phyloP scores from a whole-genome alignment of 1,140 invertebrate genomes.

The Neodiprion pinetum region DNA sequence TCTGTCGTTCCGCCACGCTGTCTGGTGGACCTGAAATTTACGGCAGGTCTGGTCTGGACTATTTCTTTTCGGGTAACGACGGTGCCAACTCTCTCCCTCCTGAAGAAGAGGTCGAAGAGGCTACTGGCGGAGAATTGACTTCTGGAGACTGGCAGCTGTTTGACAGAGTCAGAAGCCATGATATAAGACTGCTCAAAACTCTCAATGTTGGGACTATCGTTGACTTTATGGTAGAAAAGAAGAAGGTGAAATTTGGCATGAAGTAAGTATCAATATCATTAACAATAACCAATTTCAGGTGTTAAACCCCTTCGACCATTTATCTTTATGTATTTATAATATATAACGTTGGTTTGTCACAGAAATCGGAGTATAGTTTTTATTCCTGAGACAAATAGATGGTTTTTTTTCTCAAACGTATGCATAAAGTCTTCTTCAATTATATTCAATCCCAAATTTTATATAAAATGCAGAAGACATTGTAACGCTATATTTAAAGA shows the following conservation, averaged over 20 bases:
- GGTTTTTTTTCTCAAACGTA: slow-evolving; percentile 22
- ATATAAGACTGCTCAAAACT: slow-evolving; percentile 77
- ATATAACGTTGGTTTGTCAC: too few relatives aligned
- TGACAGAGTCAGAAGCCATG: slow-evolving; percentile 73
- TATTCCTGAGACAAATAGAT: neutral
- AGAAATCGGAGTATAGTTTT: too few relatives aligned
- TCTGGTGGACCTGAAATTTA: slow-evolving; percentile 80
- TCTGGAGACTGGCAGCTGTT: slow-evolving; percentile 68
- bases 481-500: neutral
- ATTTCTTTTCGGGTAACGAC: slow-evolving; percentile 57
- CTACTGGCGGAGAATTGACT: slow-evolving; percentile 42
- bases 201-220: slow-evolving; percentile 80
- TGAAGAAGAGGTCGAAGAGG: slow-evolving; percentile 42
- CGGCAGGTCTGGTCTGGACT: slow-evolving; percentile 69
- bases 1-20: slow-evolving; percentile 74
- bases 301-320: too few relatives aligned
- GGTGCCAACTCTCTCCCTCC: slow-evolving; percentile 31
- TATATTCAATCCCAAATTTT: slow-evolving; percentile 10
- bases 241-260: slow-evolving; percentile 85
- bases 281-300: too few relatives aligned
- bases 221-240: slow-evolving; percentile 89
- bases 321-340: too few relatives aligned
- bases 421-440: slow-evolving; percentile 21
- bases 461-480: slow-evolving; percentile 4
- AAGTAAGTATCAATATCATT: slow-evolving; percentile 67